These are phyloP conservation scores for Drosophila malerkotliana DNA, from an alignment of 1,140 invertebrate genomes.

Conservation along the genomic window DNA sequence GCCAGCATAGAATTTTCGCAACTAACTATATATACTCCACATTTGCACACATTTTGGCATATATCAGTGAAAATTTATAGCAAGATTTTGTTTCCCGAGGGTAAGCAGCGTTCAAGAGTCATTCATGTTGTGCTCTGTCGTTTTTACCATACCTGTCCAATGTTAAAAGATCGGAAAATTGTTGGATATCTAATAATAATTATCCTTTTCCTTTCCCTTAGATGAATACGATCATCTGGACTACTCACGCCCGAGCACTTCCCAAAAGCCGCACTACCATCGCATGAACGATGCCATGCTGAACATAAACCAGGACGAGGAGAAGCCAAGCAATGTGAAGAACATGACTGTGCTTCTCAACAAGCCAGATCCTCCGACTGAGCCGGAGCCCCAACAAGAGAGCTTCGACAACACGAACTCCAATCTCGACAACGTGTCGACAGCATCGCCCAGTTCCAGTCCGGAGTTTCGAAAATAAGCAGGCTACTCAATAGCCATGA, in stretches of 20 bases:
- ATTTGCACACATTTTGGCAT: conserved; percentile 53
- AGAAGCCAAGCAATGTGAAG: conserved; percentile 81
- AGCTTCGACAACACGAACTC: conserved; percentile 76
- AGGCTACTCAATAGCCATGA: not conserved
- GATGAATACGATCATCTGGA: conserved; percentile 94
- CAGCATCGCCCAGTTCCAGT: conserved; percentile 75
- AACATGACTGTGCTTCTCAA: conserved; percentile 72
- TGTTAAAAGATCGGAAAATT: conserved; percentile 1
- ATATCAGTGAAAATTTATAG: conserved; percentile 80
- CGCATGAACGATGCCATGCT: conserved; percentile 84
- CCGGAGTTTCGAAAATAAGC: conserved; percentile 65
- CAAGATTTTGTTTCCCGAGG: conserved; percentile 78
- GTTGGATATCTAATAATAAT: conserved; percentile 1
- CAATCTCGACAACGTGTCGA: conserved; percentile 68
- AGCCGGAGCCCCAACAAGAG: conserved; percentile 67
- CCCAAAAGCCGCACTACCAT: conserved; percentile 93
- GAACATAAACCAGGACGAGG: conserved; percentile 77
- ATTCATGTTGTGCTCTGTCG: conserved; percentile 31
- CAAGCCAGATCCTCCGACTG: conserved; percentile 47
- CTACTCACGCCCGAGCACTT: conserved; percentile 91
- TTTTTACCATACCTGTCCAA: conserved; percentile 35
- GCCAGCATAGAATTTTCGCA: not conserved
- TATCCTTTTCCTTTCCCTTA: conserved; percentile 28
- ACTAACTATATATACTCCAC: conserved; percentile 49
- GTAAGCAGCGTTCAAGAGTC: conserved; percentile 58